Conservation (phyloP, 2,888 invertebrate genomes). For the Chrysina gloriosa region DNA sequence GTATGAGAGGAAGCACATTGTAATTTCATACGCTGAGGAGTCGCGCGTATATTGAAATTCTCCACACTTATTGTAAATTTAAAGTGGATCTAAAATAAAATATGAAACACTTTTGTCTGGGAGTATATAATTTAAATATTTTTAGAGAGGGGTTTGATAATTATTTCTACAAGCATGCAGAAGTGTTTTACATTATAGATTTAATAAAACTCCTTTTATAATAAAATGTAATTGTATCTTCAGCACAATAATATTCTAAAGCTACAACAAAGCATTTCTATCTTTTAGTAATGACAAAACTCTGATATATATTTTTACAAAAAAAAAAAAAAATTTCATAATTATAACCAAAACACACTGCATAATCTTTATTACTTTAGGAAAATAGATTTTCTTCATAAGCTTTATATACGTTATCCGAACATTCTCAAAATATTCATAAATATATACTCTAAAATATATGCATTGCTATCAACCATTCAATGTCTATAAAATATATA, state of each 20-base stretch:
- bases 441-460: conserved; percentile 32
- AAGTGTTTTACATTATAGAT: too few relatives aligned
- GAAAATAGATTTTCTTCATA: conserved; percentile 39
- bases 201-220: conserved; percentile 29
- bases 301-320: conserved; percentile 36
- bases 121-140: too few relatives aligned
- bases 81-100: too few relatives aligned
- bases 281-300: conserved; percentile 36
- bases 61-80: too few relatives aligned
- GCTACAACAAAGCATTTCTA: conserved; percentile 42
- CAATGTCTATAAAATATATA: conserved; percentile 4
- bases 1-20: too few relatives aligned
- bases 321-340: conserved; percentile 36
- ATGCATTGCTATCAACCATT: conserved; percentile 33
- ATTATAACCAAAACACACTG: conserved; percentile 43
- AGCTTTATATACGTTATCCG: conserved; percentile 30
- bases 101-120: too few relatives aligned
- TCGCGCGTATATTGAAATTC: too few relatives aligned
- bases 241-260: conserved; percentile 40
- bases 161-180: too few relatives aligned
- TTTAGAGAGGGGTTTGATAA: too few relatives aligned
- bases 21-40: too few relatives aligned
- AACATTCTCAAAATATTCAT: conserved; percentile 33
- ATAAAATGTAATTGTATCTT: conserved; percentile 40
- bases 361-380: conserved; percentile 38